Conservation (phyloP, 2,888 invertebrate genomes). For the Micoletzkya japonica region DNA sequence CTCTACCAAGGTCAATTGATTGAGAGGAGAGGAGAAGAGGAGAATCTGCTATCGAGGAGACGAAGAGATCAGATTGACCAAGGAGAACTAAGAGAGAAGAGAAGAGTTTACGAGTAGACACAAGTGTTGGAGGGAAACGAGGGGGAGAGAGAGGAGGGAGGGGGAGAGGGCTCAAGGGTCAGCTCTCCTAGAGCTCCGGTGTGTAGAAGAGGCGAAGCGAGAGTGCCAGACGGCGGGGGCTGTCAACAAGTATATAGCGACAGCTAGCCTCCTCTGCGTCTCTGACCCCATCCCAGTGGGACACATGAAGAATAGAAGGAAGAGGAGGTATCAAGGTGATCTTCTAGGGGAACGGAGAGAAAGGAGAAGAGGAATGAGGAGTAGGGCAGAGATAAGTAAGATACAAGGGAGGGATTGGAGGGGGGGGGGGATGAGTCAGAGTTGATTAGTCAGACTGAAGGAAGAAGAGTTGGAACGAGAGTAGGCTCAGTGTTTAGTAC, state of each 20-base stretch:
- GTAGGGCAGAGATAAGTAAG: neutral
- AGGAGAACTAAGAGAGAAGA: neutral
- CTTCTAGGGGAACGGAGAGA: neutral
- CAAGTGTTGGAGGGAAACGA: no score
- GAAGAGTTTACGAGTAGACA: neutral
- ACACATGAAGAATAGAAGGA: neutral
- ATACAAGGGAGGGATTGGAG: neutral
- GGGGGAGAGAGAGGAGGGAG: neutral
- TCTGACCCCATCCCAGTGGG: neutral
- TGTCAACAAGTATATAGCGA: neutral
- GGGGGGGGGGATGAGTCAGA: neutral
- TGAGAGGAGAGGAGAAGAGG: no score
- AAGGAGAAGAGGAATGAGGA: constrained; percentile 1
- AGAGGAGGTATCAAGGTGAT: neutral
- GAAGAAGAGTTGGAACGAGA: neutral
- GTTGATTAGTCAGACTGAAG: neutral
- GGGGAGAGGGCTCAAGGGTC: neutral
- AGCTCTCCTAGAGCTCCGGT: neutral
- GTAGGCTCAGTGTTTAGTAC: neutral
- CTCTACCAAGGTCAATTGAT: no score
- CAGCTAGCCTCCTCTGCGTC: constrained; percentile 3
- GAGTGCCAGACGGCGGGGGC: neutral
- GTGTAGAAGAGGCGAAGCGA: neutral
- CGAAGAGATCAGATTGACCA: no score
- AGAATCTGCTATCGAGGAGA: no score